Base-by-base conservation (phyloP, 2,113 vertebrate genomes). In the Phalacrocorax carbo region DNA sequence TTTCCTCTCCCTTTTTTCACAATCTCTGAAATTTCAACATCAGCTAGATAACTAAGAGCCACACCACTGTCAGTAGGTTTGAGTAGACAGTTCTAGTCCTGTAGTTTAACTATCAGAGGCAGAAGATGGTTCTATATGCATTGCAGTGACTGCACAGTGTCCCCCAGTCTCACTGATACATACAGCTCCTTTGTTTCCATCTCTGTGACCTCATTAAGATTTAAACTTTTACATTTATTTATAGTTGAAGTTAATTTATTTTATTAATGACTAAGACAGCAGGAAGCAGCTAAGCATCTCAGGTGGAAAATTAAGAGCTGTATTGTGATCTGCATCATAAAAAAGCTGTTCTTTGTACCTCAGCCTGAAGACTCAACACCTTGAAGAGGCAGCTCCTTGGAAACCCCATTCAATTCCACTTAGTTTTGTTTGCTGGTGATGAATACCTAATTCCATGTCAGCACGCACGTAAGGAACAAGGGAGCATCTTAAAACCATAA, bases 281-380 rank as follows among this genome's bases (percentile, higher is more conserved):
- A 83, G 54, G 82, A 93, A n/a, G 29, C 91, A 93, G n/a, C 85
- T 87, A 42, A 85, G 76, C 62, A 21, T 66, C 92, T 89, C 81
- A 40, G 75, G 72, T 40, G 79, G 88, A 94, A 94, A 92, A 94
- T 92, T 44, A 58, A 72, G 71, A 86, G 62, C 80, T 49, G 19
- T 10, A 4, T 42, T 90, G 68, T 66, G 82, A 81, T 27, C 71
- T 46, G 88, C 90, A 83, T 90, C 15, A 17, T 14, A 69, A 83
- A 68, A 80, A 79, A 65, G 49, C 71, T 72, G 70, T 20, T 93
- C 34, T 25, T 49, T 25, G 23, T 48, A 77, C 66, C 57, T 82
- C 93, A 64, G 69, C 32, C 69, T 42, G 70, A 32, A 36, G 25
- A 54, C 48, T 68, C 66, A 54, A 38, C 79, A 86, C 68, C 58